phyloP scores from a whole-genome alignment of 1,140 invertebrate species.

The Frieseomelitta varia region DNA sequence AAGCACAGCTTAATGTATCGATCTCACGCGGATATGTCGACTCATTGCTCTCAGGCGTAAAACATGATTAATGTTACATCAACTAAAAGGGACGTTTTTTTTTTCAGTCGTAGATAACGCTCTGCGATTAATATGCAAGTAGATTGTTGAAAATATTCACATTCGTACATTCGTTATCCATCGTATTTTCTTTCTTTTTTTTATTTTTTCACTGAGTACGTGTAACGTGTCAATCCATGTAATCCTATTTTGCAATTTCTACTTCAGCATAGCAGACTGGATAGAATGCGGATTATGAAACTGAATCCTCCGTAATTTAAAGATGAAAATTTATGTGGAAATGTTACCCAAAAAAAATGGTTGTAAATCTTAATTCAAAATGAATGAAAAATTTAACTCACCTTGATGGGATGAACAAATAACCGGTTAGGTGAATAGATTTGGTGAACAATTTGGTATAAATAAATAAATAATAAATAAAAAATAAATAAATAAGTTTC shows the following conservation, averaged over 20 bases:
- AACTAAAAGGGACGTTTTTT: background rate
- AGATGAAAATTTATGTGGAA: background rate
- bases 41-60: background rate
- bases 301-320: background rate
- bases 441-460: too few species aligned
- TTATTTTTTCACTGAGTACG: too few species aligned
- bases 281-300: background rate
- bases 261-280: background rate
- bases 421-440: too few species aligned
- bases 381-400: background rate
- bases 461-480: too few species aligned
- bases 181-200: background rate
- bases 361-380: background rate
- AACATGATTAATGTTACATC: conserved; percentile 33
- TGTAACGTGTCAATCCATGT: background rate
- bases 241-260: background rate
- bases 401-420: too few species aligned
- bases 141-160: background rate
- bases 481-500: too few species aligned
- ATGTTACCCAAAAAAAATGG: background rate
- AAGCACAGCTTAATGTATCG: background rate
- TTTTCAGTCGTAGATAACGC: background rate
- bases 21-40: conserved; percentile 5
- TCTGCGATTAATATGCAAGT: conserved; percentile 24
- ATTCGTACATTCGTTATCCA: conserved; percentile 1